phyloP scores from a whole-genome alignment of 2,113 vertebrate genomes.

The Clarias macrocephalus region DNA sequence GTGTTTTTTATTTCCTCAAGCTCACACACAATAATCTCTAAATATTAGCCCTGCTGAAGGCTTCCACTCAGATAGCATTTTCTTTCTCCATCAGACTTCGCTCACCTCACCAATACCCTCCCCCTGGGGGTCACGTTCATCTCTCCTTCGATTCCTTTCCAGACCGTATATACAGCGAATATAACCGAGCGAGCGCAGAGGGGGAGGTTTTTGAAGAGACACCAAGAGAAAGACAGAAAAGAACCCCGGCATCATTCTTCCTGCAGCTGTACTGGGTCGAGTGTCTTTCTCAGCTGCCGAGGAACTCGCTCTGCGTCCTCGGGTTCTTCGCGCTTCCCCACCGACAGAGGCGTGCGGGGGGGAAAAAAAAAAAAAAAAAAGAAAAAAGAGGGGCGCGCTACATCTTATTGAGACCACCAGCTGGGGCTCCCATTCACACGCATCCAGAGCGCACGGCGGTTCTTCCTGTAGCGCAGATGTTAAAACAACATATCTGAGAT shows the following conservation, averaged over 20 bases:
- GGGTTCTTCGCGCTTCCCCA: constrained; percentile 26
- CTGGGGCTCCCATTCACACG: constrained; percentile 59
- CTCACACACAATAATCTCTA: constrained; percentile 11
- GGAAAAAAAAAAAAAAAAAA: no score
- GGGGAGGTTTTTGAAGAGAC: constrained; percentile 28
- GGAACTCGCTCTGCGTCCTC: constrained; percentile 20
- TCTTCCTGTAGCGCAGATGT: constrained; percentile 67
- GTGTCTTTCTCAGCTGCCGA: constrained; percentile 49
- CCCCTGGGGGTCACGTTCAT: background rate
- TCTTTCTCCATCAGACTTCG: background rate
- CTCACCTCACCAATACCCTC: background rate
- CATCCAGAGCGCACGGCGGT: constrained; percentile 25
- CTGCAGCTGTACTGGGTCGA: constrained; percentile 53
- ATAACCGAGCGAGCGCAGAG: constrained; percentile 35
- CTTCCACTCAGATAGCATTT: background rate
- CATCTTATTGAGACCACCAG: constrained; percentile 59
- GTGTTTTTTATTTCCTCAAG: background rate
- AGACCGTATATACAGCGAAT: no score
- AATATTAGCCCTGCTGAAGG: constrained; percentile 27
- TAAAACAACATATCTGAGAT: constrained; percentile 60
- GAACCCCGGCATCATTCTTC: constrained; percentile 39
- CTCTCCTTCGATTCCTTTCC: background rate
- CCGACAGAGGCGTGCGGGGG: constrained; percentile 43
- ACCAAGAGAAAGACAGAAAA: background rate
- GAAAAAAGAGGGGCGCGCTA: no score